These are phyloP conservation scores for Latrodectus geometricus DNA, from an alignment of 1,140 invertebrate species.

Conservation along the genomic window DNA sequence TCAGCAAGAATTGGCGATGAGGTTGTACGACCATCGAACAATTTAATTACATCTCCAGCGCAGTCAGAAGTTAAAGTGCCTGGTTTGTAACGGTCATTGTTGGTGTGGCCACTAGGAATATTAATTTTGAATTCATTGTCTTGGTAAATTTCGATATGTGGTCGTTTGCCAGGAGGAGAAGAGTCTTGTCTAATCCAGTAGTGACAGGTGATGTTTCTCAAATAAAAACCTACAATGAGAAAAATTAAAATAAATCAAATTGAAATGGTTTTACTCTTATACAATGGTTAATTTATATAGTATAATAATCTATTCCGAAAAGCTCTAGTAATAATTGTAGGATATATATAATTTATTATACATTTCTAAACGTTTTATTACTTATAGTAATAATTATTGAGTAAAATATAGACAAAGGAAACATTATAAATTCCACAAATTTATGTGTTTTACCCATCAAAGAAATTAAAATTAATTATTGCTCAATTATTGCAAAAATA, in stretches of 20 bases:
- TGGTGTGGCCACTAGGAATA: slow-evolving; percentile 53
- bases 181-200: slow-evolving; percentile 57
- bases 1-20: slow-evolving; percentile 87
- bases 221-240: slow-evolving; percentile 54
- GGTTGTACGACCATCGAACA: slow-evolving; percentile 90
- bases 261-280: too few relatives aligned
- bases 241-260: background rate
- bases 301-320: too few relatives aligned
- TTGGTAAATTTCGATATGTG: slow-evolving; percentile 61
- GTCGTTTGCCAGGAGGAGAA: slow-evolving; percentile 34
- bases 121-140: slow-evolving; percentile 63
- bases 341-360: too few relatives aligned
- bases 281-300: too few relatives aligned
- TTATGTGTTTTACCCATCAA: too few relatives aligned
- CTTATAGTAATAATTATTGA: too few relatives aligned
- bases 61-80: slow-evolving; percentile 77
- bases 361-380: too few relatives aligned
- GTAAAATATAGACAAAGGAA: too few relatives aligned
- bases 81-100: slow-evolving; percentile 67
- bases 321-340: too few relatives aligned
- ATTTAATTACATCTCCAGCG: slow-evolving; percentile 85
- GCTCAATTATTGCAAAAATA: too few relatives aligned
- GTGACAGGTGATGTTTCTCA: slow-evolving; percentile 59
- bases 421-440: too few relatives aligned
- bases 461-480: too few relatives aligned